Base-by-base conservation (phyloP, 2,797 vertebrate species). In the Pogonophryne albipinna region DNA sequence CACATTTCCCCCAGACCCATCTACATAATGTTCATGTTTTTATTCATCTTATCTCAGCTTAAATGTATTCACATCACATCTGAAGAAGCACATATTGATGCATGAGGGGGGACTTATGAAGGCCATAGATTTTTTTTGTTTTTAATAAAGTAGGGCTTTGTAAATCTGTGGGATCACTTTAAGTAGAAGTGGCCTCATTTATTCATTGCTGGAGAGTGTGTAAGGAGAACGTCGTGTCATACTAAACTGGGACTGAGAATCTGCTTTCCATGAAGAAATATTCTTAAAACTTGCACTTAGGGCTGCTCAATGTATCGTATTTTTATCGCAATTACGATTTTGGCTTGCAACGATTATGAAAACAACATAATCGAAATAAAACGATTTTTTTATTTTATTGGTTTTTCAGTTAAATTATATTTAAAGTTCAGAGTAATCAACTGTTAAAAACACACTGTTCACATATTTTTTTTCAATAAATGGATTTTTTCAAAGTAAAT, bases 11-110 rank as follows among this genome's bases (percentile, higher is more conserved):
- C 60, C 44, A 69, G 52, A 57, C 31, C 19, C 46, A 74, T 92
- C 77, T 86, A 31, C 84, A 90, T 90, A 77, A 82, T 87, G 55
- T 82, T 63, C 74, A 82, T 92, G 87, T 92, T 91, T 94, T 89
- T 91, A 92, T 93, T 92, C 85, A 91, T 92, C 58, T 57, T 47
- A 4, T 49, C 6, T 60, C 41, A 64, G 55, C 66, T 44, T 51
- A 71, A 57, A 61, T 41, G 3, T 15, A 41, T 66, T 53, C 38
- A n/a, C 45, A 49, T 70, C 47, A 50, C 27, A 44, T 78, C 68
- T 49, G 15, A 74, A 64, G 55, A 45, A 8, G 59, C 58, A 52
- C 45, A 9, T 58, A 34, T 46, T 84, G 70, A 84, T 81, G 53
- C 55, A 12, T 55, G 47, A 77, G 61, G 52, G 15, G 66, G 58